phyloP scores from a whole-genome alignment of 1,140 invertebrate species.

The Batillaria attramentaria region DNA sequence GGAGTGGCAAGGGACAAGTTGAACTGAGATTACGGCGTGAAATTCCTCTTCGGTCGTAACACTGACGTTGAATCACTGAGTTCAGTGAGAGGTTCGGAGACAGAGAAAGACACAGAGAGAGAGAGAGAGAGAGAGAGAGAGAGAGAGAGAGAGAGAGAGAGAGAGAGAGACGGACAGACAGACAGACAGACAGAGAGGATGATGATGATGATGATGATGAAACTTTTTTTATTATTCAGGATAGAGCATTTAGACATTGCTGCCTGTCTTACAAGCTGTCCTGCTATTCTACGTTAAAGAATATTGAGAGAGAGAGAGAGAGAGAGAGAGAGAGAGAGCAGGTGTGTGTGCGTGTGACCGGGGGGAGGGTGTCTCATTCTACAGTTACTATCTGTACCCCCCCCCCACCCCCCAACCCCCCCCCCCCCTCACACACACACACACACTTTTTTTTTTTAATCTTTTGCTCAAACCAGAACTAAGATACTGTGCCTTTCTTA shows the following conservation, averaged over 20 bases:
- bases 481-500: not conserved
- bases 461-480: not conserved
- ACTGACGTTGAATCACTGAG: too few species aligned
- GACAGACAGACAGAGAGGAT: not conserved
- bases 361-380: not conserved
- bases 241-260: not conserved
- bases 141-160: not conserved
- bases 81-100: not conserved
- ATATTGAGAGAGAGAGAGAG: not conserved
- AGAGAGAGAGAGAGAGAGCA: not conserved
- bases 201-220: not conserved
- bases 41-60: too few species aligned
- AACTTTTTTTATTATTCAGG: not conserved
- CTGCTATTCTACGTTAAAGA: not conserved
- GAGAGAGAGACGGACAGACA: not conserved
- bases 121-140: not conserved
- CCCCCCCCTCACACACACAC: not conserved
- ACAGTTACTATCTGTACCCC: not conserved
- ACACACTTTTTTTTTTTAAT: too few species aligned
- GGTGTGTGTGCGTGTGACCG: not conserved
- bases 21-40: too few species aligned
- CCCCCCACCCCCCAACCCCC: not conserved
- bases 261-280: not conserved
- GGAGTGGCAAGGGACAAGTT: not conserved
- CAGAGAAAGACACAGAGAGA: constrained; percentile 4